A percentile compares a stretch with the other conserved stretches of the same genome.
Evolutionary conservation across 1,140 invertebrate species (phyloP).

Genomic region (Sycobia sp.): DNA sequence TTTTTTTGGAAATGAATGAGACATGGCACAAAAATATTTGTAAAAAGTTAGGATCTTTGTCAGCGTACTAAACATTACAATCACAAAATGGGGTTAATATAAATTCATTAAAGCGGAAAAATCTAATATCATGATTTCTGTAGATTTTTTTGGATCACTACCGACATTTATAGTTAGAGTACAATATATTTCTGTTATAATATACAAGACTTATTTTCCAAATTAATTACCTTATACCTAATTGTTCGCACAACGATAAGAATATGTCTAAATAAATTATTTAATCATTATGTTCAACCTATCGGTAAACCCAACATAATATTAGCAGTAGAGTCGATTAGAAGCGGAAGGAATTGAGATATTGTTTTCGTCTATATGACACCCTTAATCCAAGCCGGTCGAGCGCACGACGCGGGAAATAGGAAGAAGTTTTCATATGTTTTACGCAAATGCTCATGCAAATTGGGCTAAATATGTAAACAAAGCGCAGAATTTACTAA

Average conservation of each 20-base stretch:
- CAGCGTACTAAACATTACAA: slow-evolving; percentile 21
- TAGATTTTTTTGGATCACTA: no score
- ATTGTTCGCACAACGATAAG: background rate
- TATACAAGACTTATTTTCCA: slow-evolving; percentile 26
- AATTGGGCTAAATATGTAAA: no score
- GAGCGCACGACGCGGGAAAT: slow-evolving; percentile 19
- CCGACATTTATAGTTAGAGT: background rate
- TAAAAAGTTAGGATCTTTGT: slow-evolving; percentile 24
- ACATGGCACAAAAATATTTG: slow-evolving; percentile 23
- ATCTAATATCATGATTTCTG: background rate
- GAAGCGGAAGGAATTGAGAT: slow-evolving; percentile 27
- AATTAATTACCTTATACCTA: no score
- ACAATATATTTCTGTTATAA: slow-evolving; percentile 14
- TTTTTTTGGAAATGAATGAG: slow-evolving; percentile 40
- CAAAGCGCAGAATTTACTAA: slow-evolving; percentile 35
- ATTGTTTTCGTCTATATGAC: slow-evolving; percentile 35
- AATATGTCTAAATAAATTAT: slow-evolving; percentile 3
- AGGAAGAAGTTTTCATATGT: no score
- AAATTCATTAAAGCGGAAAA: background rate
- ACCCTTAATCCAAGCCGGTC: background rate
- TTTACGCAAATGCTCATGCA: no score
- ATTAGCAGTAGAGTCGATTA: slow-evolving; percentile 31
- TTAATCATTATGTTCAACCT: background rate
- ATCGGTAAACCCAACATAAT: slow-evolving; percentile 13
- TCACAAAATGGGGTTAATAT: background rate